These are phyloP conservation scores for Sabellastarte sp. DNA, from an alignment of 2,888 invertebrate species.

Conservation along the genomic window DNA sequence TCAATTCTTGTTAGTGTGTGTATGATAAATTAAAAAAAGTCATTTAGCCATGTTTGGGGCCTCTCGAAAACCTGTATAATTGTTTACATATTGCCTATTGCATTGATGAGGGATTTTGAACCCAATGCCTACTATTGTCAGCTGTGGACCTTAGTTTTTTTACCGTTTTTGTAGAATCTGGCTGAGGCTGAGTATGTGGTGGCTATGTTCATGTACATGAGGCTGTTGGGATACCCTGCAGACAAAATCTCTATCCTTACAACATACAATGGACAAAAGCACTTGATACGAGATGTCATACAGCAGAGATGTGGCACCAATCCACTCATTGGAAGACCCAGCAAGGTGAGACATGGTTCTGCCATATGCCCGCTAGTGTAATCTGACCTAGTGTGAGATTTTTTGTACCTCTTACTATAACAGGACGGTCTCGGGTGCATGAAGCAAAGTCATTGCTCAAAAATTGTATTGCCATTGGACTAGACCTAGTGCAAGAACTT, in stretches of 20 bases:
- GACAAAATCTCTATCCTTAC: slow-evolving; percentile 96
- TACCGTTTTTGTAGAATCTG: slow-evolving; percentile 63
- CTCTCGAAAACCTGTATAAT: too few relatives aligned
- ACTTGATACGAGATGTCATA: slow-evolving; percentile 92
- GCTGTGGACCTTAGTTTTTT: too few relatives aligned
- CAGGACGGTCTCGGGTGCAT: too few relatives aligned
- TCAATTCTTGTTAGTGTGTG: not conserved
- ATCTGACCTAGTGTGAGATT: too few relatives aligned
- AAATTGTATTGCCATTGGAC: too few relatives aligned
- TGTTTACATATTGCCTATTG: too few relatives aligned
- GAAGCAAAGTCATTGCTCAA: too few relatives aligned
- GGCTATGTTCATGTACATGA: slow-evolving; percentile 97
- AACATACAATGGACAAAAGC: slow-evolving; percentile 99
- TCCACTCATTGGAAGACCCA: slow-evolving; percentile 78
- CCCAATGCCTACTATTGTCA: slow-evolving; percentile 99
- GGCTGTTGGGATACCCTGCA: slow-evolving; percentile 93
- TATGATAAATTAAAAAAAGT: too few relatives aligned
- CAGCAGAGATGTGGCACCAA: slow-evolving; percentile 87
- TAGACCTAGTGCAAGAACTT: too few relatives aligned
- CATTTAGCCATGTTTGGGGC: too few relatives aligned
- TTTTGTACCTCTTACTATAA: too few relatives aligned
- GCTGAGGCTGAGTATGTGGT: slow-evolving; percentile 86
- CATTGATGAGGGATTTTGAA: slow-evolving; percentile 94
- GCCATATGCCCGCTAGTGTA: too few relatives aligned
- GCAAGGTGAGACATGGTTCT: slow-evolving; percentile 44